Conservation (phyloP, 2,113 vertebrate species). For the Chionis minor region DNA sequence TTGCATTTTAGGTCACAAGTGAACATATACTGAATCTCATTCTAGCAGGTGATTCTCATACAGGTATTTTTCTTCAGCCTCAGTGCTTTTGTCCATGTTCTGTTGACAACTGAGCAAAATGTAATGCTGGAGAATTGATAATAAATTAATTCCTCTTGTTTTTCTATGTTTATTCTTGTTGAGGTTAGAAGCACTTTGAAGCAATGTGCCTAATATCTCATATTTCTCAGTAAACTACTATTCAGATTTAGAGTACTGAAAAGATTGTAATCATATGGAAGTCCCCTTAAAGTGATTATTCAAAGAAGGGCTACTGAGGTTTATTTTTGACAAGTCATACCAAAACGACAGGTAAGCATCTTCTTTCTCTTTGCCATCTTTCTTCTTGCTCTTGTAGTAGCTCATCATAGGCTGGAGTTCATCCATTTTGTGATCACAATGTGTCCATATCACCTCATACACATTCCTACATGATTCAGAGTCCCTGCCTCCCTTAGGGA, state of each 20-base stretch:
- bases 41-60: not conserved
- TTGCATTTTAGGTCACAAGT: not conserved
- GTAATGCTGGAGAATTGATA: not conserved
- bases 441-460: accelerated
- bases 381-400: not conserved
- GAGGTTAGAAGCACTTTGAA: not conserved
- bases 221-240: not conserved
- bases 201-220: not conserved
- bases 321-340: not conserved
- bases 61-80: not conserved
- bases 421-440: not conserved
- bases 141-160: not conserved
- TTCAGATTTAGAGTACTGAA: not conserved
- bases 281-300: not conserved
- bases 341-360: not conserved
- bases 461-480: not conserved
- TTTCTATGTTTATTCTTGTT: not conserved
- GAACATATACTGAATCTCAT: not conserved
- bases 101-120: not conserved
- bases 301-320: not conserved
- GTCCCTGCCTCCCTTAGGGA: not conserved
- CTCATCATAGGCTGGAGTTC: not conserved
- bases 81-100: not conserved
- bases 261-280: not conserved
- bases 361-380: not conserved